phyloP scores from a whole-genome alignment of 2,888 invertebrate species.

The Acanthacorydalis orientalis region DNA sequence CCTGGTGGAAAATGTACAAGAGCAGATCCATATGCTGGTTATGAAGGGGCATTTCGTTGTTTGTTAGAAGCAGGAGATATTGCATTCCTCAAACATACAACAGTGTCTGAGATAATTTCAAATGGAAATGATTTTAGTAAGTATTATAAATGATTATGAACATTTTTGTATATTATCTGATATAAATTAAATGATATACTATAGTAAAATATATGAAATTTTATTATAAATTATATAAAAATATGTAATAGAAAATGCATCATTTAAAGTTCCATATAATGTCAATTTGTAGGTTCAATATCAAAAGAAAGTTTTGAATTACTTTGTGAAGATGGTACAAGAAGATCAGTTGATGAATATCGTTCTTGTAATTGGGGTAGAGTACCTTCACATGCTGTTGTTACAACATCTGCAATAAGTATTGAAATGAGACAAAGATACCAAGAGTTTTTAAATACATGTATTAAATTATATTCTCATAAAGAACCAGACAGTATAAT shows the following conservation, averaged over 20 bases:
- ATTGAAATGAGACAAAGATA: constrained; percentile 36
- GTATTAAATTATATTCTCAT: constrained; percentile 37
- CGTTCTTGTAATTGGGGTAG: constrained; percentile 70
- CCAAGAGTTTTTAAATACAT: constrained; percentile 45
- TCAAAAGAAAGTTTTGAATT: constrained; percentile 58
- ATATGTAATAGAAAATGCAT: too few species aligned
- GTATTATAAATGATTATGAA: constrained; percentile 10
- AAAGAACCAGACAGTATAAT: constrained; percentile 4
- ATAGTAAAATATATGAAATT: neutral
- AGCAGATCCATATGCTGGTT: constrained; percentile 79
- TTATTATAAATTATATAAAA: too few species aligned
- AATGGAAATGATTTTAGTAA: constrained; percentile 40
- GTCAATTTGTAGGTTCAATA: constrained; percentile 26
- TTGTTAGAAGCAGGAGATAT: constrained; percentile 71
- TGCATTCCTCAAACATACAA: constrained; percentile 78
- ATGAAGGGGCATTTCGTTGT: constrained; percentile 82
- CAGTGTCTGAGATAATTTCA: constrained; percentile 52
- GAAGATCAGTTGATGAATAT: constrained; percentile 50
- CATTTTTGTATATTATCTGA: constrained; percentile 3
- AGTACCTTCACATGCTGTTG: constrained; percentile 68
- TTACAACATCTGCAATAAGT: constrained; percentile 65
- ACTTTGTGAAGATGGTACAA: constrained; percentile 63
- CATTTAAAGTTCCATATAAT: too few species aligned
- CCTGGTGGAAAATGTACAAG: constrained; percentile 66
- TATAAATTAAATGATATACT: constrained; percentile 17